These are phyloP conservation scores for Lobophora halterata DNA, from an alignment of 2,888 invertebrate genomes.

Conservation along the genomic window DNA sequence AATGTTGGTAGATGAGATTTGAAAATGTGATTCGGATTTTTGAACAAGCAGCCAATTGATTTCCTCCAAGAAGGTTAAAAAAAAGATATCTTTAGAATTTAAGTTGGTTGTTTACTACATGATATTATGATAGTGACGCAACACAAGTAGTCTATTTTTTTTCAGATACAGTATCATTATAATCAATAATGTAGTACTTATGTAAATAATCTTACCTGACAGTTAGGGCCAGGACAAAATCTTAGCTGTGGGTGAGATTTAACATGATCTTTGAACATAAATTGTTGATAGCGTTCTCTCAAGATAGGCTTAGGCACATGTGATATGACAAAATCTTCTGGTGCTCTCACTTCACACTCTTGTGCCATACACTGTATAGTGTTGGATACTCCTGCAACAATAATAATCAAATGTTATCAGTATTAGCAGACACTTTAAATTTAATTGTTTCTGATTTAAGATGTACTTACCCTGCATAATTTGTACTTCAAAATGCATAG, in stretches of 20 bases:
- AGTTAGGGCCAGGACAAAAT: slow-evolving; percentile 98
- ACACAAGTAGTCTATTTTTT: too few relatives aligned
- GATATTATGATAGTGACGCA: too few relatives aligned
- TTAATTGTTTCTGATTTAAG: neutral
- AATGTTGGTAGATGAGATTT: too few relatives aligned
- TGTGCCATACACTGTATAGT: slow-evolving; percentile 99
- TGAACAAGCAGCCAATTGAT: too few relatives aligned
- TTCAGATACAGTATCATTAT: too few relatives aligned
- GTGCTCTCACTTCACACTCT: slow-evolving; percentile 95
- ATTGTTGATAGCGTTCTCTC: slow-evolving; percentile 96
- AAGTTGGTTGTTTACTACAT: too few relatives aligned
- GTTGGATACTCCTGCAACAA: slow-evolving; percentile 83
- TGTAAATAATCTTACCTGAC: slow-evolving; percentile 82
- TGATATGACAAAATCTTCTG: slow-evolving; percentile 96
- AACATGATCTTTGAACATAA: slow-evolving; percentile 97
- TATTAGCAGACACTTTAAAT: too few relatives aligned
- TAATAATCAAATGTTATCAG: neutral
- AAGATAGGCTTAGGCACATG: slow-evolving; percentile 90
- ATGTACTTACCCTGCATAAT: slow-evolving; percentile 88
- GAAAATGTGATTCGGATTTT: too few relatives aligned
- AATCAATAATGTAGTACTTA: too few relatives aligned
- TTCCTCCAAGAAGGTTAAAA: too few relatives aligned
- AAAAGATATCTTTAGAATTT: too few relatives aligned
- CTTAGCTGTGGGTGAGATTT: slow-evolving; percentile 94
- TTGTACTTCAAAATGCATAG: slow-evolving; percentile 97